These are phyloP conservation scores for Paraescarpia echinospica DNA, from an alignment of 1,140 invertebrate species.

Conservation along the genomic window DNA sequence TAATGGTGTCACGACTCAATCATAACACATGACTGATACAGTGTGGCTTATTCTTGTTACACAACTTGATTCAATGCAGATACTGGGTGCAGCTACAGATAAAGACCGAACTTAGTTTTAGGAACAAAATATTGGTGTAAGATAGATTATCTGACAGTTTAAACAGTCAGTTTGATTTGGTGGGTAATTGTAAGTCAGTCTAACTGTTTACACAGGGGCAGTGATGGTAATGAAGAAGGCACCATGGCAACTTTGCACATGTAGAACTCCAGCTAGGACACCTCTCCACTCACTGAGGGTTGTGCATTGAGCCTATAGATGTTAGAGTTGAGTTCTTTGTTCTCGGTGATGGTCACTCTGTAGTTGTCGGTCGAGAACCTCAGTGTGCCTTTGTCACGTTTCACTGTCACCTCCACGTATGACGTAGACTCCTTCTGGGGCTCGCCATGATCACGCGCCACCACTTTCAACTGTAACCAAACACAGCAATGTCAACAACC, in stretches of 20 bases:
- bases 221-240: too few relatives aligned
- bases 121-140: too few relatives aligned
- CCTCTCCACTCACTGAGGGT: neutral
- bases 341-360: slow-evolving; percentile 20
- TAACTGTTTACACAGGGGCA: too few relatives aligned
- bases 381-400: slow-evolving; percentile 21
- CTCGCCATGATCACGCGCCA: slow-evolving; percentile 12
- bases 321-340: slow-evolving; percentile 3
- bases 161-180: too few relatives aligned
- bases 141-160: too few relatives aligned
- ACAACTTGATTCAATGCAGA: too few relatives aligned
- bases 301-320: neutral
- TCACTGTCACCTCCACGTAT: slow-evolving; percentile 16
- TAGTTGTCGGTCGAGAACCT: slow-evolving; percentile 14
- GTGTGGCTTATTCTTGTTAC: too few relatives aligned
- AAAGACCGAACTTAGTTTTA: too few relatives aligned
- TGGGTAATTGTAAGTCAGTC: too few relatives aligned
- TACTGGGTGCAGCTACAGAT: too few relatives aligned
- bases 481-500: neutral
- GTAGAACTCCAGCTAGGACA: neutral
- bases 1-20: neutral
- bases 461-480: slow-evolving; percentile 2
- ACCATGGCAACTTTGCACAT: neutral
- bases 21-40: too few relatives aligned
- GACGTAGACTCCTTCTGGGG: neutral